These are phyloP conservation scores for Zeus faber DNA, from an alignment of 2,113 vertebrate species.

Conservation along the genomic window DNA sequence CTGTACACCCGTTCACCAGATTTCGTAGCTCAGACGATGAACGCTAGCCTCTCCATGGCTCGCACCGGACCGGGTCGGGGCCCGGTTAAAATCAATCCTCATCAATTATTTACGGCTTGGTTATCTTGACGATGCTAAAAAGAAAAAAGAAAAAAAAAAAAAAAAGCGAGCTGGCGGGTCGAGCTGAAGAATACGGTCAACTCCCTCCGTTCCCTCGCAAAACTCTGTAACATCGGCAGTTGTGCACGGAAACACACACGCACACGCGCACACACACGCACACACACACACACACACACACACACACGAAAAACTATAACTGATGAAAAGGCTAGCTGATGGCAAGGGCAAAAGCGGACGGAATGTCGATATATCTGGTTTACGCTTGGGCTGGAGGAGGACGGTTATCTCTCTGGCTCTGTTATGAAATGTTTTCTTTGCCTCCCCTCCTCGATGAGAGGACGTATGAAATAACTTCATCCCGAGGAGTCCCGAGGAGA, in stretches of 20 bases:
- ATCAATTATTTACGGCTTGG: slow-evolving; percentile 92
- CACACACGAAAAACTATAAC: not conserved
- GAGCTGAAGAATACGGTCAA: slow-evolving; percentile 30
- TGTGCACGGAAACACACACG: too few relatives aligned
- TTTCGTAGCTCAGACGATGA: too few relatives aligned
- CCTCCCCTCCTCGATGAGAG: not conserved
- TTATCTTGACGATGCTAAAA: slow-evolving; percentile 52
- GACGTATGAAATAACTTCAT: not conserved
- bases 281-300: too few relatives aligned
- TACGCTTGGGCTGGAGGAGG: not conserved
- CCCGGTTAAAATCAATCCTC: slow-evolving; percentile 91
- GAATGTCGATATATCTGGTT: slow-evolving; percentile 10
- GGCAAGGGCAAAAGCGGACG: not conserved
- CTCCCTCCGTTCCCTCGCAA: slow-evolving; percentile 19
- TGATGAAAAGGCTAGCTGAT: not conserved
- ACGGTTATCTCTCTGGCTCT: not conserved
- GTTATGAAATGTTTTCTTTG: slow-evolving; percentile 1
- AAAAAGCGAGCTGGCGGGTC: slow-evolving; percentile 63
- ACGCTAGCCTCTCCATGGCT: too few relatives aligned
- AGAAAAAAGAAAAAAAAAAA: slow-evolving; percentile 31
- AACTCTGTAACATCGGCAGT: slow-evolving; percentile 7
- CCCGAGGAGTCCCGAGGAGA: too few relatives aligned
- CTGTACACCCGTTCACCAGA: too few relatives aligned
- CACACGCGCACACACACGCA: slow-evolving; percentile 1
- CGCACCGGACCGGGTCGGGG: slow-evolving; percentile 84